A percentile compares a stretch with the other conserved stretches of the same genome.
These are phyloP conservation scores for Leptodactylus fallax DNA, from an alignment of 2,797 vertebrate species.

Conservation along the genomic window DNA sequence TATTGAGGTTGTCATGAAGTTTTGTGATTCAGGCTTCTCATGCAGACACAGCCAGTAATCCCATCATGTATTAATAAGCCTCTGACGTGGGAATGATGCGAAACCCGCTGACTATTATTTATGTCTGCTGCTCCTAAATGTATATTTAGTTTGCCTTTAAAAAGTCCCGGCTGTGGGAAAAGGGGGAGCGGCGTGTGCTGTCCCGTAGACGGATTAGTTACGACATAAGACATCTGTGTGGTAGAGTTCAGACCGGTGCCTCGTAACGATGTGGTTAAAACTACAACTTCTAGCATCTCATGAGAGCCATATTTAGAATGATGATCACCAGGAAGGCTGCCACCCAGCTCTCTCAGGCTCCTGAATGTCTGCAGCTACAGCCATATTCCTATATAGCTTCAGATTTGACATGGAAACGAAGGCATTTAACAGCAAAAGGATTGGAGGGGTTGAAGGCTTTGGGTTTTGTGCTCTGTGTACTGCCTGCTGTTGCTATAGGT, in stretches of 20 bases:
- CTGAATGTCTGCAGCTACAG: no score
- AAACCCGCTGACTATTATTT: conserved; percentile 23
- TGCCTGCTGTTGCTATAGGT: not conserved
- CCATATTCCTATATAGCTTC: no score
- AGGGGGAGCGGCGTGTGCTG: not conserved
- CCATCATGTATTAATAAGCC: conserved; percentile 55
- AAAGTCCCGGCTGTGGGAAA: conserved; percentile 54
- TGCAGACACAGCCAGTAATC: conserved; percentile 6
- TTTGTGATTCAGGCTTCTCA: conserved; percentile 49
- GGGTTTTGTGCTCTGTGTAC: not conserved
- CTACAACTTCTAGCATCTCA: not conserved
- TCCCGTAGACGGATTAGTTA: not conserved
- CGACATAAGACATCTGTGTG: not conserved
- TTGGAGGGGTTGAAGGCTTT: not conserved
- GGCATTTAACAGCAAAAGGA: not conserved
- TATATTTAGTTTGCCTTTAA: conserved; percentile 56
- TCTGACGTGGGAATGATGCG: conserved; percentile 50
- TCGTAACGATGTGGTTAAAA: no score
- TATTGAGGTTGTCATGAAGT: not conserved
- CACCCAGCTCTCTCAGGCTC: no score
- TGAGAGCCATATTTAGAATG: not conserved
- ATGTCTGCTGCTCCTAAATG: conserved; percentile 21
- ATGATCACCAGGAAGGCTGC: no score
- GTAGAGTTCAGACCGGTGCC: no score
- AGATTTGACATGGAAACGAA: no score